phyloP scores from a whole-genome alignment of 2,797 vertebrate species.

The Hyperoplus lanceolatus region DNA sequence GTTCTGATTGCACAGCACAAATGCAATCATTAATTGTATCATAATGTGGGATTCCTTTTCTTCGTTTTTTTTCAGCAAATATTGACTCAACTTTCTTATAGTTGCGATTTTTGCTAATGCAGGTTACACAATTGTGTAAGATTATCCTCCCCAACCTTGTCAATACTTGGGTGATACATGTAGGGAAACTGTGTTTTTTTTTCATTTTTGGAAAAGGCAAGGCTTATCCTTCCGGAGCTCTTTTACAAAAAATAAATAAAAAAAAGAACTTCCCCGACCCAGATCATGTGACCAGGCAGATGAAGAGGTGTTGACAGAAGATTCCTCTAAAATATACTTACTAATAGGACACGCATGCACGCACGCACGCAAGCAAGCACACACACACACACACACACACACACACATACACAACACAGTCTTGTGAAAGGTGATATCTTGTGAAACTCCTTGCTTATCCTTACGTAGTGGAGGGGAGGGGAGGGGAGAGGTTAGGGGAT shows the following conservation, averaged over 20 bases:
- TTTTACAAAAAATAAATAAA: conserved; percentile 48
- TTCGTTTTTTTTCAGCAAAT: neutral
- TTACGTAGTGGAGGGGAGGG: conserved; percentile 54
- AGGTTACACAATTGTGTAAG: conserved; percentile 4
- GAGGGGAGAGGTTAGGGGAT: conserved; percentile 60
- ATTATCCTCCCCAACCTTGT: neutral
- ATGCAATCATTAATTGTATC: neutral
- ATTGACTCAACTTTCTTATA: neutral
- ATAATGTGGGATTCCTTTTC: neutral
- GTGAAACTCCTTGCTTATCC: conserved; percentile 75
- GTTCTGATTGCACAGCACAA: neutral
- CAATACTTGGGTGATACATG: conserved; percentile 22
- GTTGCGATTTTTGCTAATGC: neutral
- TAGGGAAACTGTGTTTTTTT: conserved; percentile 35
- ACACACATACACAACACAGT: conserved; percentile 51
- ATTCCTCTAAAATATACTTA: conserved; percentile 63
- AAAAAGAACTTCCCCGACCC: conserved; percentile 66
- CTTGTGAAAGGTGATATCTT: conserved; percentile 82
- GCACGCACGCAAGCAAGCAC: conserved; percentile 43
- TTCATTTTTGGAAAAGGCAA: conserved; percentile 25
- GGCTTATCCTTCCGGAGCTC: conserved; percentile 40
- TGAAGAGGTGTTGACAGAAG: conserved; percentile 86
- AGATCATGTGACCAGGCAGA: conserved; percentile 84
- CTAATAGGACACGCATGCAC: conserved; percentile 54
- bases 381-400: conserved; percentile 46